A percentile compares a stretch with the other conserved stretches of the same genome.
Evolutionary conservation across 2,888 invertebrate species (phyloP).

Genomic region (Rhamphomyia laevipes): DNA sequence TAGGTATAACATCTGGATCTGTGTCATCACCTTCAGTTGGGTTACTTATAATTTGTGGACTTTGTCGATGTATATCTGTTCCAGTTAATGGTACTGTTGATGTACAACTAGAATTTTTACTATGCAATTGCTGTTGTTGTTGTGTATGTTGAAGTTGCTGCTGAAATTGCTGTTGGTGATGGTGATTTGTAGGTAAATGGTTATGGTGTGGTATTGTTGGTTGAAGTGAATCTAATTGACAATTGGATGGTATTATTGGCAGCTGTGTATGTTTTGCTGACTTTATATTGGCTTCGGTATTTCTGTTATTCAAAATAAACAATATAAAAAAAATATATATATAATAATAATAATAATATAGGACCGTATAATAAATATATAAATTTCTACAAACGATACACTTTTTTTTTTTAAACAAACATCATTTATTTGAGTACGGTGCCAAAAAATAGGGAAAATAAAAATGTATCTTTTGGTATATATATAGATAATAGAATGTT

Average conservation of each 20-base stretch:
- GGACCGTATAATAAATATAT: no score
- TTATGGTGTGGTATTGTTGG: slow-evolving; percentile 26
- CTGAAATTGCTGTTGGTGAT: slow-evolving; percentile 28
- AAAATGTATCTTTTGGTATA: no score
- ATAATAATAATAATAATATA: no score
- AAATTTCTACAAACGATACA: no score
- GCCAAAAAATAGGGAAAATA: no score
- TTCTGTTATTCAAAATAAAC: slow-evolving; percentile 22
- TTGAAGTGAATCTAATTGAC: slow-evolving; percentile 37
- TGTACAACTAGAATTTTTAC: slow-evolving; percentile 26
- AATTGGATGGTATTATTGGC: slow-evolving; percentile 35
- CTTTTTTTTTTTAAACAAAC: no score
- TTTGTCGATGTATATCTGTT: slow-evolving; percentile 42
- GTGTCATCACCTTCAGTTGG: slow-evolving; percentile 46
- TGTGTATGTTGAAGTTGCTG: slow-evolving; percentile 26
- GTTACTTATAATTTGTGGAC: slow-evolving; percentile 35
- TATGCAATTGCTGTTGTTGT: slow-evolving; percentile 32
- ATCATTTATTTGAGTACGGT: no score
- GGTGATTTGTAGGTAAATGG: slow-evolving; percentile 19
- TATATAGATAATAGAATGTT: no score
- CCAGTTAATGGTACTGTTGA: slow-evolving; percentile 19
- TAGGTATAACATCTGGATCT: slow-evolving; percentile 79
- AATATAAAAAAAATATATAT: no score
- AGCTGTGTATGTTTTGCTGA: slow-evolving; percentile 38
- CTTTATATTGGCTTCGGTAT: slow-evolving; percentile 36